These are phyloP conservation scores for Coptotermes formosanus DNA, from an alignment of 1,140 invertebrate species.

Conservation along the genomic window DNA sequence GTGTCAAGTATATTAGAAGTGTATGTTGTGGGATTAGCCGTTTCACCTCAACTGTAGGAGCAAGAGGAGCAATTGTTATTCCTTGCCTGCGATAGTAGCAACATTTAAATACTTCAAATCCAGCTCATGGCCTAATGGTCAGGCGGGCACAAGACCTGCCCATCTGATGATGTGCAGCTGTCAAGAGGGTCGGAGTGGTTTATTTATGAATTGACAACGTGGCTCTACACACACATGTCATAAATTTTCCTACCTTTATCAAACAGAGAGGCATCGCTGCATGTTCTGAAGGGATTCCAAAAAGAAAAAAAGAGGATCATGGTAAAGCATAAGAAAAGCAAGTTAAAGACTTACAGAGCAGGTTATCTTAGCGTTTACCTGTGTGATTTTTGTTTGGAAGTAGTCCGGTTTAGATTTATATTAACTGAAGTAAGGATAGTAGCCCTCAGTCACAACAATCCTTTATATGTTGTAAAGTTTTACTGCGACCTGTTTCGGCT, in stretches of 20 bases:
- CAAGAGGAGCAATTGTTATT: neutral
- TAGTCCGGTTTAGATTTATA: no score
- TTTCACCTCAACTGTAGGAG: neutral
- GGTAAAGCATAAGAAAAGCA: neutral
- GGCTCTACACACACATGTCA: neutral
- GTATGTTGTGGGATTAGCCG: no score
- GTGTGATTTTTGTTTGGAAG: no score
- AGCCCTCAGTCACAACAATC: no score
- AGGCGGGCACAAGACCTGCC: neutral
- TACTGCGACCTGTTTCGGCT: no score
- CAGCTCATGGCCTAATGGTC: neutral
- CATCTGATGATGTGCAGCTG: neutral
- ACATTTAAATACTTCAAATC: neutral
- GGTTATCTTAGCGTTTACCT: no score
- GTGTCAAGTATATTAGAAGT: no score
- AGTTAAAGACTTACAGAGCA: neutral
- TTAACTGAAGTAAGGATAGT: no score
- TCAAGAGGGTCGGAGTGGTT: neutral
- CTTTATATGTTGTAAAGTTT: no score
- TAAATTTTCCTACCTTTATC: neutral
- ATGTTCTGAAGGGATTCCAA: neutral
- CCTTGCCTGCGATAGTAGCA: neutral
- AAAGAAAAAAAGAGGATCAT: neutral
- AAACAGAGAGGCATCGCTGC: neutral
- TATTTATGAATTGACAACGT: neutral